These are phyloP conservation scores for Trichosurus vulpecula DNA, from an alignment of 2,797 vertebrate genomes.

Conservation along the genomic window DNA sequence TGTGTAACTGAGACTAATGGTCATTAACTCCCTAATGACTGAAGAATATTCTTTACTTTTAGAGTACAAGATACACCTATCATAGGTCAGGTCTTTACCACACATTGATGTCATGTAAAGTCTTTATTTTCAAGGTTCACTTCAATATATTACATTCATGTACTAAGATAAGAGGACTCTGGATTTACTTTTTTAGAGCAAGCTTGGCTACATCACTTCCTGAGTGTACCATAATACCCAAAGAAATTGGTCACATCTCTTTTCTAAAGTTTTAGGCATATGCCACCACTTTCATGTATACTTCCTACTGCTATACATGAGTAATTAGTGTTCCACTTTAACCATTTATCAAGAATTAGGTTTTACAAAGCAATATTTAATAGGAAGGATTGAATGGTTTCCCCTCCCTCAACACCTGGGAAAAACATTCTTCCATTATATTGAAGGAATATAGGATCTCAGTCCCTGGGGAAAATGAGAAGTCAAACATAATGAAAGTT, in stretches of 20 bases:
- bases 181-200: neutral
- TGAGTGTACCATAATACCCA: neutral
- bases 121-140: neutral
- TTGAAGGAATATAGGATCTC: neutral
- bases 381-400: neutral
- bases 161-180: neutral
- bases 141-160: neutral
- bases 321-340: neutral
- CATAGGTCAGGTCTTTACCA: neutral
- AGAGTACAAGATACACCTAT: neutral
- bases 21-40: slow-evolving; percentile 10
- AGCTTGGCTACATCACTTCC: neutral
- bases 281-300: neutral
- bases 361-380: neutral
- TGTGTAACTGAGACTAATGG: neutral
- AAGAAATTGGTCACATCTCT: neutral
- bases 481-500: neutral
- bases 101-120: neutral
- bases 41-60: slow-evolving; percentile 7
- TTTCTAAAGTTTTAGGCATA: neutral
- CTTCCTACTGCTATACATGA: neutral
- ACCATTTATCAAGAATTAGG: neutral
- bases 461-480: neutral
- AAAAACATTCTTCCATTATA: neutral
- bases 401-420: neutral